phyloP scores from a whole-genome alignment of 2,888 invertebrate genomes.

The Aplocera efformata region DNA sequence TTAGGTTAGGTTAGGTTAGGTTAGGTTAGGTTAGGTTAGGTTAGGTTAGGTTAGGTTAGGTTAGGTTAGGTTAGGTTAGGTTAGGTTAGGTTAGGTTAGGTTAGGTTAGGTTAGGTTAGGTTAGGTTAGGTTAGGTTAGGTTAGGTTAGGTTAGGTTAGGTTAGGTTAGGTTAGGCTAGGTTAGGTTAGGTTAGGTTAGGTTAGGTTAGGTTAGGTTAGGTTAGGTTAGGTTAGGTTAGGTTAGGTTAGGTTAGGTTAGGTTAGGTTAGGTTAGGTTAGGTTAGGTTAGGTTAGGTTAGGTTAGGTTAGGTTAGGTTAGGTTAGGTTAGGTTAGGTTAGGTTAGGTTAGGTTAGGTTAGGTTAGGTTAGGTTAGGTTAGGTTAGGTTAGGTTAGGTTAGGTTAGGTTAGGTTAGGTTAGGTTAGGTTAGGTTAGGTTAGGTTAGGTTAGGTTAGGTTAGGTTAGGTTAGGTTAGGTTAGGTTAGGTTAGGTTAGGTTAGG shows the following conservation, averaged over 20 bases:
- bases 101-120: constrained; percentile 1
- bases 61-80: constrained; percentile 1
- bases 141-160: constrained; percentile 1
- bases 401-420: constrained; percentile 1
- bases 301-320: constrained; percentile 1
- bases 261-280: constrained; percentile 1
- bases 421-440: constrained; percentile 1
- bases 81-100: constrained; percentile 1
- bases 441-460: constrained; percentile 1
- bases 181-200: constrained; percentile 1
- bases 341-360: constrained; percentile 1
- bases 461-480: constrained; percentile 1
- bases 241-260: constrained; percentile 1
- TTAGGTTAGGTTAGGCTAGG: neutral
- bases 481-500: constrained; percentile 1
- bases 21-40: constrained; percentile 1
- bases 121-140: constrained; percentile 1
- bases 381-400: constrained; percentile 1
- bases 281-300: constrained; percentile 1
- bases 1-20: constrained; percentile 1
- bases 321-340: constrained; percentile 1
- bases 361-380: constrained; percentile 1
- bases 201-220: constrained; percentile 1
- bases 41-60: constrained; percentile 1
- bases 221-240: constrained; percentile 1